These are phyloP conservation scores for Drosophila seguyi DNA, from an alignment of 1,140 invertebrate species.

Conservation along the genomic window DNA sequence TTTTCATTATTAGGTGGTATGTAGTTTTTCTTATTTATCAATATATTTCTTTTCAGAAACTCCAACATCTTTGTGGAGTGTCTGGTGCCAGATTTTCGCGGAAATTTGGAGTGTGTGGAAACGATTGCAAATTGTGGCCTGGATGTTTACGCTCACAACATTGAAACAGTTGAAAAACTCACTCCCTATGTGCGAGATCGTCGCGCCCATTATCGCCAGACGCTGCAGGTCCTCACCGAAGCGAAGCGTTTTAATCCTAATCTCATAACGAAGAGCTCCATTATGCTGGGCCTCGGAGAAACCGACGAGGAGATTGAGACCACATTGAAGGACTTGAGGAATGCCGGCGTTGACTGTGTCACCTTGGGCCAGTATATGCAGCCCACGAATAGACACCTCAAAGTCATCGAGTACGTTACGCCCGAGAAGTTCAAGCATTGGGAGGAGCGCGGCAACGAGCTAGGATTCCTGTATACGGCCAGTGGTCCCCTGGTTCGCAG, in stretches of 20 bases:
- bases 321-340: slow-evolving; percentile 93
- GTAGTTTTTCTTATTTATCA: background rate
- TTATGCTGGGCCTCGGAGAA: slow-evolving; percentile 99
- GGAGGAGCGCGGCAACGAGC: slow-evolving; percentile 92
- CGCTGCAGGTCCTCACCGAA: slow-evolving; percentile 91
- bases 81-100: slow-evolving; percentile 97
- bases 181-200: slow-evolving; percentile 97
- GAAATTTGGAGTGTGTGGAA: slow-evolving; percentile 91
- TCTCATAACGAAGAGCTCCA: slow-evolving; percentile 98
- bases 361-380: slow-evolving; percentile 99
- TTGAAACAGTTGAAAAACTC: slow-evolving; percentile 96
- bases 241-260: slow-evolving; percentile 93
- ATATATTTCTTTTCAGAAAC: slow-evolving; percentile 87
- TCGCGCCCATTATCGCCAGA: slow-evolving; percentile 92
- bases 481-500: slow-evolving; percentile 98
- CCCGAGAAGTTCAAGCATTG: slow-evolving; percentile 97
- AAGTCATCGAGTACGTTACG: slow-evolving; percentile 98
- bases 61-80: slow-evolving; percentile 97
- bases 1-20: no score
- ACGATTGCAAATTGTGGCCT: slow-evolving; percentile 93
- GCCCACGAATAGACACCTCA: slow-evolving; percentile 97
- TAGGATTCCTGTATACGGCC: slow-evolving; percentile 98
- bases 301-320: slow-evolving; percentile 95
- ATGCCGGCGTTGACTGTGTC: slow-evolving; percentile 95
- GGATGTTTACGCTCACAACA: slow-evolving; percentile 98